Conservation (phyloP, 2,113 vertebrate species). For the Rousettus leschenaultii region DNA sequence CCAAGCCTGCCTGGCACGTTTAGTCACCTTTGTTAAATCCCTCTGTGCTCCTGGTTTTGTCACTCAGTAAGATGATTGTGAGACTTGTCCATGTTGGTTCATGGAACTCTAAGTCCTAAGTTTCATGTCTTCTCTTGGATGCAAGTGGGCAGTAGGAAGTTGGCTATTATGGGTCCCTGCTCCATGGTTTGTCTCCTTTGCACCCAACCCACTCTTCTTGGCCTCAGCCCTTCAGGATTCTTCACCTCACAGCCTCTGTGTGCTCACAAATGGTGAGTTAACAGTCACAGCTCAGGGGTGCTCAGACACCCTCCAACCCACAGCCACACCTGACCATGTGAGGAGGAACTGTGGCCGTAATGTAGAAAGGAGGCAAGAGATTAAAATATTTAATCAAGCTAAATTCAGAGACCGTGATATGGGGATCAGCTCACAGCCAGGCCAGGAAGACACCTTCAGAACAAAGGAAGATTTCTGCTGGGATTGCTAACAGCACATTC, state of each 20-base stretch:
- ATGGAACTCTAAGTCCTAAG: background rate
- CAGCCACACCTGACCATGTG: background rate
- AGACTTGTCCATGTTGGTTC: background rate
- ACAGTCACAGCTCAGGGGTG: background rate
- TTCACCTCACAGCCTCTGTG: background rate
- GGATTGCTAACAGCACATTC: no score
- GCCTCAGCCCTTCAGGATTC: background rate
- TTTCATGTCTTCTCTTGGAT: background rate
- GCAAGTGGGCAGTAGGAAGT: background rate
- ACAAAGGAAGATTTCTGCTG: no score
- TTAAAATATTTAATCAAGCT: no score
- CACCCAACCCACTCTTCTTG: background rate
- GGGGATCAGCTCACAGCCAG: no score
- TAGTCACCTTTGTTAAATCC: background rate
- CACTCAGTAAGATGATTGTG: background rate
- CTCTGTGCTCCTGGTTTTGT: background rate
- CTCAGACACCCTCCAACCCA: background rate
- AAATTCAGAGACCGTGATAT: no score
- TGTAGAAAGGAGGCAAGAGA: no score
- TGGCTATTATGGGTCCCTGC: background rate
- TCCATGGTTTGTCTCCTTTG: background rate
- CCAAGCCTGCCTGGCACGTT: background rate
- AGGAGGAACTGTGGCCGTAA: no score
- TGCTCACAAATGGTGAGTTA: background rate
- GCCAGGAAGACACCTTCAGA: no score